Base-by-base conservation (phyloP, 1,140 invertebrate species). In the Camponotus pennsylvanicus region DNA sequence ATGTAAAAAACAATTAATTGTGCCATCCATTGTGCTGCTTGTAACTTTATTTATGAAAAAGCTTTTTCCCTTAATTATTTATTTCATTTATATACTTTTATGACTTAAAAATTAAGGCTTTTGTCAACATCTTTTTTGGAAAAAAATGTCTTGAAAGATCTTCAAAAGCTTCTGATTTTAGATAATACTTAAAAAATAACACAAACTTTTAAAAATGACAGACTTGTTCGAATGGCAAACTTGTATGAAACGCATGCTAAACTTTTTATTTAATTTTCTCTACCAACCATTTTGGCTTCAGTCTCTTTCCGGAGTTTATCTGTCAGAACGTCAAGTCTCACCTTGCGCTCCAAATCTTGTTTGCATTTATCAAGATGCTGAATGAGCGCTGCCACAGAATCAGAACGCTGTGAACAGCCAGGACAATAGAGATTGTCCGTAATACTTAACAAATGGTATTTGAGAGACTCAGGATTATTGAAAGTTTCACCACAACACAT, bases 401-500 rank as follows among this genome's bases (percentile, higher is more conserved):
- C 94, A 73, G 94, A 96, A 89, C 95, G 94, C 76, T 94, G 91
- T 5, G 94, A 94, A 91, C 97, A 97, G 79, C 95, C 92, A 57
- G 96, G 95, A 91, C 96, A 97, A 86, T 93, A 94, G 76, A 97
- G 90, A 95, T 96, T 97, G 77, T 96, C 94, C 40, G 95, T 94
- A 91, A 96, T 95, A 85, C 95, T 95, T 18, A 96, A 90, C 85
- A 97, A 95, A 92, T 97, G 97, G 85, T 96, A 95, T 91, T 96
- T 95, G 63, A 97, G 94, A 64, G 95, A 94, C 89, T 96, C 92
- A 66, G 95, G 95, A 86, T 95, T 96, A 78, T 94, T 92, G 93
- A 97, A 97, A 73, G 94, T 95, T 92, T 96, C 95, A 66, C 95
- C 95, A 89, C 96, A 97, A 89, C 97, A 97, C 93, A 97, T 95